Percentiles rank a stretch among this genome's conserved stretches.
These are phyloP conservation scores for Crossocerus cetratus DNA, from an alignment of 2,888 invertebrate genomes.

Conservation along the genomic window DNA sequence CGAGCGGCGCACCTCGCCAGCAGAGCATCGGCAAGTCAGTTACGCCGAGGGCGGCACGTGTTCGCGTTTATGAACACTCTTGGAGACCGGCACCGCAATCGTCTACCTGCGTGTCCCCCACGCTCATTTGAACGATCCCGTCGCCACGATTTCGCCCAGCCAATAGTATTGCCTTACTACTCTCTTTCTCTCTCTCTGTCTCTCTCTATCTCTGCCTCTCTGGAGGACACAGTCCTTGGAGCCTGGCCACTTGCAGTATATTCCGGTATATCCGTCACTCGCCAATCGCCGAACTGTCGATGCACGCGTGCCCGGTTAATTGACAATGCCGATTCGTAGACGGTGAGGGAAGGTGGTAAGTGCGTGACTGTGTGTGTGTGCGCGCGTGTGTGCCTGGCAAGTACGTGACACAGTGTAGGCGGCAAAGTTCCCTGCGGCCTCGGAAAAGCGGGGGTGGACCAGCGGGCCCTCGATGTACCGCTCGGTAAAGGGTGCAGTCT, in stretches of 20 bases:
- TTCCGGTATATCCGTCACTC: too few species aligned
- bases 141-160: too few species aligned
- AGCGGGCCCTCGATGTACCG: constrained; percentile 51
- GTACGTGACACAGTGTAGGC: not conserved
- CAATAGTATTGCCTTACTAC: too few species aligned
- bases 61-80: constrained; percentile 8
- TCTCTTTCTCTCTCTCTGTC: too few species aligned
- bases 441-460: constrained; percentile 17
- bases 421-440: too few species aligned
- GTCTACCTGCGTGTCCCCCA: constrained; percentile 1
- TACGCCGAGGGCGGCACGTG: constrained; percentile 47
- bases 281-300: too few species aligned
- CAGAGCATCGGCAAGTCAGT: constrained; percentile 65
- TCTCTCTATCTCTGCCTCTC: too few species aligned
- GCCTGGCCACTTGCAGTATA: too few species aligned
- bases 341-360: not conserved
- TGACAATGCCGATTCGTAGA: too few species aligned
- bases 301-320: too few species aligned
- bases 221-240: too few species aligned
- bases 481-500: constrained; percentile 43
- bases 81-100: constrained; percentile 3
- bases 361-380: not conserved
- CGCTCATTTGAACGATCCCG: not conserved
- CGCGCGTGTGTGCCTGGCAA: constrained; percentile 6
- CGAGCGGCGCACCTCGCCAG: constrained; percentile 73